These are phyloP conservation scores for Heliconius himera DNA, from an alignment of 1,140 invertebrate species.

Conservation along the genomic window DNA sequence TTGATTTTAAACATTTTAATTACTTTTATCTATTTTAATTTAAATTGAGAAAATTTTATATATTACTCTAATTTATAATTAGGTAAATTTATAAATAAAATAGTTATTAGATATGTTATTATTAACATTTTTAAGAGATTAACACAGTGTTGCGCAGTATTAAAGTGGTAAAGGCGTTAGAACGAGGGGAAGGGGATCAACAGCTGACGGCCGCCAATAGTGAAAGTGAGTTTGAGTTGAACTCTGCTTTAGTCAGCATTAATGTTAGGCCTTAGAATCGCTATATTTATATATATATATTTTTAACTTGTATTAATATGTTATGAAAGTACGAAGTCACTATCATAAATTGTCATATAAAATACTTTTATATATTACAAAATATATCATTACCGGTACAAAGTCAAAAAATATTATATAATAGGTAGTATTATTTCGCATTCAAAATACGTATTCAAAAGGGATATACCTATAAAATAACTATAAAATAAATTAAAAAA, in stretches of 20 bases:
- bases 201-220: constrained; percentile 74
- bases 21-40: too few species aligned
- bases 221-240: constrained; percentile 68
- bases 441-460: too few species aligned
- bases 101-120: not conserved
- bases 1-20: not conserved
- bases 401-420: not conserved
- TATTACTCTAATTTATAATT: not conserved
- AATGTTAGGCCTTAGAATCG: not conserved
- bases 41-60: not conserved
- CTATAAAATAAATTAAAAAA: not conserved
- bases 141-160: constrained; percentile 68
- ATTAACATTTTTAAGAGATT: constrained; percentile 47
- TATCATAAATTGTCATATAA: not conserved
- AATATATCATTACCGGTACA: too few species aligned
- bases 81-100: not conserved
- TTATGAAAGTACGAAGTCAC: not conserved
- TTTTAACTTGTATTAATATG: not conserved
- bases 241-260: constrained; percentile 31
- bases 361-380: not conserved
- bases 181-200: constrained; percentile 39
- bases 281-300: not conserved
- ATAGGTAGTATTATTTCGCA: not conserved
- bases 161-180: constrained; percentile 37
- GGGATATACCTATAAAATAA: too few species aligned